phyloP scores from a whole-genome alignment of 2,888 invertebrate species.

The Apocheima hispidaria region DNA sequence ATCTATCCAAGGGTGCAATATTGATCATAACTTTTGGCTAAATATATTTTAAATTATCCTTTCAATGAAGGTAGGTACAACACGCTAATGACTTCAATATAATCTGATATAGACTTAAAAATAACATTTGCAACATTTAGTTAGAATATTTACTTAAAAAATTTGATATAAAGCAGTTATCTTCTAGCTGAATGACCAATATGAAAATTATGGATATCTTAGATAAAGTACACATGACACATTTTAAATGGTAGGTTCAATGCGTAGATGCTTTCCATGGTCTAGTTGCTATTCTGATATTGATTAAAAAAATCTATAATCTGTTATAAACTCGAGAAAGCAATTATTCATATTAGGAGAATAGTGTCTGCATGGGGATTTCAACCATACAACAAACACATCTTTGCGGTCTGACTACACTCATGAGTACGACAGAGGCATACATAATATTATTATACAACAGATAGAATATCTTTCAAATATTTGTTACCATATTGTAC shows the following conservation, averaged over 20 bases:
- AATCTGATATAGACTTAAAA: slow-evolving; percentile 46
- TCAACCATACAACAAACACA: slow-evolving; percentile 5
- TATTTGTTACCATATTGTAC: slow-evolving; percentile 68
- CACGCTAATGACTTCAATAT: slow-evolving; percentile 61
- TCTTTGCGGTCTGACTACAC: slow-evolving; percentile 11
- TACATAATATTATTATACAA: slow-evolving; percentile 26
- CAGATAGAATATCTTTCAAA: slow-evolving; percentile 47
- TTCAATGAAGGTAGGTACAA: slow-evolving; percentile 38
- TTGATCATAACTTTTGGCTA: slow-evolving; percentile 62
- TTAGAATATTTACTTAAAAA: slow-evolving; percentile 38
- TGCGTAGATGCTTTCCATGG: slow-evolving; percentile 25
- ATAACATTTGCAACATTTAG: slow-evolving; percentile 46
- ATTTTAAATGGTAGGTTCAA: slow-evolving; percentile 46
- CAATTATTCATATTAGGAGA: slow-evolving; percentile 9
- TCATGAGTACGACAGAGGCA: slow-evolving; percentile 3
- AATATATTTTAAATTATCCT: slow-evolving; percentile 47
- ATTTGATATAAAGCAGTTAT: slow-evolving; percentile 44
- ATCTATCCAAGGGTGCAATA: slow-evolving; percentile 70
- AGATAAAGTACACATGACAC: slow-evolving; percentile 50
- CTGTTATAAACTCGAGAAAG: slow-evolving; percentile 12
- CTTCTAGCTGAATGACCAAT: slow-evolving; percentile 41
- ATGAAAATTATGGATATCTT: slow-evolving; percentile 53
- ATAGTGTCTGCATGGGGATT: slow-evolving; percentile 2
- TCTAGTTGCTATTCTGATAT: slow-evolving; percentile 7
- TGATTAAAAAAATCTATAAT: slow-evolving; percentile 9